Evolutionary conservation across 2,113 vertebrate genomes (phyloP), one percentile per base, ranked within the genome.

Genomic region (Nibea albiflora): DNA sequence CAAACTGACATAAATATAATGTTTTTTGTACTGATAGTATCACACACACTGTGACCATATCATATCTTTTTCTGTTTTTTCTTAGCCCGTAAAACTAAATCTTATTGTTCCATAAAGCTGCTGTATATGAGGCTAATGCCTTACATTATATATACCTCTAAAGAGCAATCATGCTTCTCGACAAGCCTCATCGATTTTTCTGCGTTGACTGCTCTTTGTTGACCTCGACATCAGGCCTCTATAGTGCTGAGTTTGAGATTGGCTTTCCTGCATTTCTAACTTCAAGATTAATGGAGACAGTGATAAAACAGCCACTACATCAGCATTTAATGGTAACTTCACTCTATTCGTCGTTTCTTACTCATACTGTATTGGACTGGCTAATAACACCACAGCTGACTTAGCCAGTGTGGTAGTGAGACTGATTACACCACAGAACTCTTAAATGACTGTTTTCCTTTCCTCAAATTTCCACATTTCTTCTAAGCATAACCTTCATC

Each of bases 181-280:
- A 65, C 44, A 49, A 57, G 26, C 54, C 44, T 68, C 24, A 58
- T 75, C 39, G 65, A 84, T 69, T 74, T 79, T 31, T 75, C 39
- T 64, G 20, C 56, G 44, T 22, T 26, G 52, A 42, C 49, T 65
- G 58, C 49, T 64, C 65, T 56, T 47, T 10, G 1, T 39, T 70
- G 47, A 70, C 57, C 49, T 82, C 39, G 0, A 20, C 65, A 60
- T 16, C 49, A 22, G 54, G 42, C 46, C 42, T 52, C 58, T 10
- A 8, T 10, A 53, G 44, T 67, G 65, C 78, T 73, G 53, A 65
- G 53, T 56, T 72, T 20, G 35, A 65, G 17, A 53, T 56, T 72
- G 28, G 68, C 17, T 63, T 68, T 28, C 26, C 16, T 42, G 35
- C 53, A 52, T 70, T 53, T 65, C 44, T 26, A 19, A 52, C 44